Conservation (phyloP, 23 tunicate species). For the Corella eumyota region DNA sequence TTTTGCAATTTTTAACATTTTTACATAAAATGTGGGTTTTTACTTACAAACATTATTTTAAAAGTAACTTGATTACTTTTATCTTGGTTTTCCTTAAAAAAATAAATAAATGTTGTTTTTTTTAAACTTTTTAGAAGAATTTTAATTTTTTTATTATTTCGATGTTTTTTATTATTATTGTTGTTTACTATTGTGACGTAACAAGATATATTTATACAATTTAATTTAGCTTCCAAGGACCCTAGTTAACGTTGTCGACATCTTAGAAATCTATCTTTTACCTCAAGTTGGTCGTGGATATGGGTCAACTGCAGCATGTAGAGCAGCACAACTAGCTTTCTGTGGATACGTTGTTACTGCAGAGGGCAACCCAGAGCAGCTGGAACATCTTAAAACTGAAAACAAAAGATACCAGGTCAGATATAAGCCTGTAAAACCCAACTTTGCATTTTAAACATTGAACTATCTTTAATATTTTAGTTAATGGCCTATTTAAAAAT, state of each 20-base stretch:
- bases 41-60: too few relatives aligned
- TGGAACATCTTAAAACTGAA: constrained; percentile 9
- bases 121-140: not conserved
- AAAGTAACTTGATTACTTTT: too few relatives aligned
- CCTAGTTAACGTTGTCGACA: constrained; percentile 59
- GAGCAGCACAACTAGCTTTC: constrained; percentile 30
- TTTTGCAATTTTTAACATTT: too few relatives aligned
- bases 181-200: too few relatives aligned
- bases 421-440: not conserved
- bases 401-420: constrained; percentile 58
- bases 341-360: constrained; percentile 52
- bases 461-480: too few relatives aligned
- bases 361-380: constrained; percentile 18
- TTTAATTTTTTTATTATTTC: not conserved
- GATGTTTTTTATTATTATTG: too few relatives aligned
- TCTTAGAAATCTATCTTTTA: constrained; percentile 45
- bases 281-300: constrained; percentile 50
- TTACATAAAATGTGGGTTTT: too few relatives aligned
- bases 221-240: constrained; percentile 54
- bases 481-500: too few relatives aligned
- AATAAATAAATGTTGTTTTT: too few relatives aligned
- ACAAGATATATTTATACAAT: too few relatives aligned
- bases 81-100: too few relatives aligned
- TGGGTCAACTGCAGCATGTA: constrained; percentile 43
- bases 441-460: not conserved